Base-by-base conservation (phyloP, 2,888 invertebrate genomes). In the Oscheius sp. region DNA sequence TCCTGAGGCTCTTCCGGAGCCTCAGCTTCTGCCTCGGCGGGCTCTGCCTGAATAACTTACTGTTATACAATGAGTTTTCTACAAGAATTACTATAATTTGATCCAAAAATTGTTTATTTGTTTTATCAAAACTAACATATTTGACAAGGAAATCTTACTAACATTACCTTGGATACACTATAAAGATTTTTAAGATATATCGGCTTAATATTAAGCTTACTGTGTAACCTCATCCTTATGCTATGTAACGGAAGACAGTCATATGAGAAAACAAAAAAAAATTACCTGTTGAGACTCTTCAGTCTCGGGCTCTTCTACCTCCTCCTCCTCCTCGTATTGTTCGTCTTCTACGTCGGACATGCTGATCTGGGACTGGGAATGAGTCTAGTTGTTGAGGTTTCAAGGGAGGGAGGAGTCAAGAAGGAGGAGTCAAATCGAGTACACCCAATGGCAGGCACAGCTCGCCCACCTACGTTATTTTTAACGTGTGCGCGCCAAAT, bases 321-420 rank as follows among this genome's bases (percentile, higher is more conserved):
- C 82, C 68, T 78, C 79, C 74, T 80, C 80, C 76, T 78, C 80
- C 51, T 77, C 74, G 36, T 75, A 74, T 56, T 75, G 73, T 74
- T 83, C 83, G 72, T 83, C 83, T 50, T 83, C 83, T 67, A 80
- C 81, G 74, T 83, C 83, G 62, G 82, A 82, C 82, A 82, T 82
- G 74, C 45, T 62, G 59, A 59, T 33, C 54, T 24, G 59, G 28
- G 59, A 59, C 41, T 59, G 41, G 59, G 59, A 59, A 59, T 59
- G 59, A 44, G 22, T 59, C 44, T 41, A 36, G 38, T 38, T 20
- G 57, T 57, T 59, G 59, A 59, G 59, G 59, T 41, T 44, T 28
- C n/a, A n/a, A n/a, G 41, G n/a, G 59, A 59, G 62, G 47, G 47
- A 20, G 62, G 49, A 33, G 62, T 30, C 20, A 22, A 30, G 32